These are phyloP conservation scores for Enteromius paludinosus DNA, from an alignment of 2,797 vertebrate species.

Conservation along the genomic window DNA sequence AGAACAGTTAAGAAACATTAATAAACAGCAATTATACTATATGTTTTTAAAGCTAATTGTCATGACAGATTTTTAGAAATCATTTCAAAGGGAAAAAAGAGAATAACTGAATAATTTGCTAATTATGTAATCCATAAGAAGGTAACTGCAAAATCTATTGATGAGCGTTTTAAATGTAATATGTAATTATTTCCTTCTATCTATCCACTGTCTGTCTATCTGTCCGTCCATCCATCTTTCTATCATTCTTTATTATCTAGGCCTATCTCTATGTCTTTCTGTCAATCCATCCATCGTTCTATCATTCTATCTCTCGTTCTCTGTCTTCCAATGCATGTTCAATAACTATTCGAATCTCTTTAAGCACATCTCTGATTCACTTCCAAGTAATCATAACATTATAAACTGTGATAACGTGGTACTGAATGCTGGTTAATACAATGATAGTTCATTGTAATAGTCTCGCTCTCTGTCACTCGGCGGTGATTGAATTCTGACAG, in stretches of 20 bases:
- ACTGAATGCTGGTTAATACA: constrained; percentile 35
- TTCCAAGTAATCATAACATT: constrained; percentile 67
- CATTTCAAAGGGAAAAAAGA: neutral
- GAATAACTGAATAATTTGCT: neutral
- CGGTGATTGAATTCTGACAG: constrained; percentile 54
- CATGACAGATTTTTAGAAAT: neutral
- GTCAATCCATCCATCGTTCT: constrained; percentile 75
- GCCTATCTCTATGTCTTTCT: neutral
- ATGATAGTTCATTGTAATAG: constrained; percentile 53
- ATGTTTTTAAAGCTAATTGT: neutral
- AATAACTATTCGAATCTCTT: neutral
- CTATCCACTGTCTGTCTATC: neutral
- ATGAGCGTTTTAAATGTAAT: neutral
- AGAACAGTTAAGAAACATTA: neutral
- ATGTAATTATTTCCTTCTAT: neutral
- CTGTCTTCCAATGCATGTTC: neutral
- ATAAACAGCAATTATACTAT: neutral
- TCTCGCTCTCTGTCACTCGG: constrained; percentile 62
- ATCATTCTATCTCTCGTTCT: constrained; percentile 53
- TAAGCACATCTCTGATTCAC: constrained; percentile 51
- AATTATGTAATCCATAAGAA: neutral
- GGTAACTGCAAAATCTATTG: neutral
- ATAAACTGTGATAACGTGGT: constrained; percentile 72
- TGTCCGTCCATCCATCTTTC: constrained; percentile 52
- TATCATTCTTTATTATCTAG: neutral